Conservation (phyloP, 2,888 invertebrate species). For the Odontomyia ornata region DNA sequence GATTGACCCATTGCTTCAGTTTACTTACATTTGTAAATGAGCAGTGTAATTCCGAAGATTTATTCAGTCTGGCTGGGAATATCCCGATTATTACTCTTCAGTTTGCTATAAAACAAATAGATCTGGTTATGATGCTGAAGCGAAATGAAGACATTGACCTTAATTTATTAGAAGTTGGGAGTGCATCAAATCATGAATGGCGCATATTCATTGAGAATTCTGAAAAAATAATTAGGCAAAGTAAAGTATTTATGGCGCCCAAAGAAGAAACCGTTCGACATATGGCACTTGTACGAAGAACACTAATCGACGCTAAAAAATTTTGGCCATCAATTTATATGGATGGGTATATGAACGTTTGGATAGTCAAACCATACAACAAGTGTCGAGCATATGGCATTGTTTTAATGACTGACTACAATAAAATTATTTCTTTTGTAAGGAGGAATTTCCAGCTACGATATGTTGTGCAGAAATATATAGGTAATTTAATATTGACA, state of each 20-base stretch:
- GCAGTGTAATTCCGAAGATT: not conserved
- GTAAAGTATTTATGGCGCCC: conserved; percentile 54
- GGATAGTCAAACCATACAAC: conserved; percentile 81
- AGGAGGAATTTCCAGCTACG: conserved; percentile 67
- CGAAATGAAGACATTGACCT: conserved; percentile 74
- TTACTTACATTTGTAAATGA: conserved; percentile 71
- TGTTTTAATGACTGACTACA: conserved; percentile 75
- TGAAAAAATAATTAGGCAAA: conserved; percentile 59
- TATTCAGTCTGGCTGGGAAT: not conserved
- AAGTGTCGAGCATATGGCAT: conserved; percentile 78
- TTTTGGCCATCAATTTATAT: conserved; percentile 69
- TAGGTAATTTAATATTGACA: conserved; percentile 68
- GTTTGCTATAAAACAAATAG: conserved; percentile 77
- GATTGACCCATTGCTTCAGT: conserved; percentile 80
- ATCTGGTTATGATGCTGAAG: conserved; percentile 69
- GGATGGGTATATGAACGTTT: conserved; percentile 81
- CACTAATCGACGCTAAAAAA: not conserved
- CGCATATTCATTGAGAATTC: conserved; percentile 55
- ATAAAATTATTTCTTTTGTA: conserved; percentile 71
- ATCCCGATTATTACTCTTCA: conserved; percentile 63
- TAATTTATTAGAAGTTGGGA: conserved; percentile 41
- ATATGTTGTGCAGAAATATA: conserved; percentile 86
- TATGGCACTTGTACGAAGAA: not conserved
- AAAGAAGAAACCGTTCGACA: conserved; percentile 51
- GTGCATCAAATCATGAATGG: conserved; percentile 53